Evolutionary conservation across 2,797 vertebrate species (phyloP), one percentile per base, ranked within the genome.

Genomic region (Fundulus diaphanus): DNA sequence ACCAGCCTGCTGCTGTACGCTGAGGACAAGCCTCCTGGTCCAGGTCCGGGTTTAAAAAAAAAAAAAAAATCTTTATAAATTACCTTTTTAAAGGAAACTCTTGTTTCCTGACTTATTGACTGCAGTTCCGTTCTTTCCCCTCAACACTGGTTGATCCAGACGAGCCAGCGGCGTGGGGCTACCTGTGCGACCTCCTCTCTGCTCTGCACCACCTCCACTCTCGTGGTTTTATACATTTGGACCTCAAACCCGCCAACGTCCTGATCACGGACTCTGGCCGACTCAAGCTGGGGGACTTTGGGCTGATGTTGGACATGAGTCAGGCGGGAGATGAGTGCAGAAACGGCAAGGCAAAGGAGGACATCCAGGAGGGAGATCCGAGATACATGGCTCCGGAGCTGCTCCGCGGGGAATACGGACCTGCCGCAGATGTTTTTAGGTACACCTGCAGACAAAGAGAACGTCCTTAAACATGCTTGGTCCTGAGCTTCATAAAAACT

Each of bases 321-420:
- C 51, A 81, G 54, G 85, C 61, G 9, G 56, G 22, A 3, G 11
- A 63, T n/a, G 83, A 79, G 22, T 40, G 48, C 7, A 33, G 27
- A 11, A 61, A 61, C 18, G 77, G 69, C 18, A 87, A 91, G 85
- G 86, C 87, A 31, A 92, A 93, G 42, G 92, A 93, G 0, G 96
- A 97, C 9, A 90, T 89, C 40, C 97, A 96, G 88, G 97, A 97
- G 87, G 97, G 97, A 31, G 97, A 98, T 85, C 96, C 97, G 3
- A 93, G 96, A 44, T 98, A 98, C 88, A 97, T 98, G 97, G 97
- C 97, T 0, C 97, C 96, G 0, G 97, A 98, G 88, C 92, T 97
- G 76, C 94, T 98, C n/a, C 90, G 81, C 42, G 97, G 97, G 18
- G 87, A 94, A 74, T 97, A 96, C 0, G 95, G 95, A 57, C 94